Base-by-base conservation (phyloP, 2,113 vertebrate species). In the Tragelaphus scriptus region DNA sequence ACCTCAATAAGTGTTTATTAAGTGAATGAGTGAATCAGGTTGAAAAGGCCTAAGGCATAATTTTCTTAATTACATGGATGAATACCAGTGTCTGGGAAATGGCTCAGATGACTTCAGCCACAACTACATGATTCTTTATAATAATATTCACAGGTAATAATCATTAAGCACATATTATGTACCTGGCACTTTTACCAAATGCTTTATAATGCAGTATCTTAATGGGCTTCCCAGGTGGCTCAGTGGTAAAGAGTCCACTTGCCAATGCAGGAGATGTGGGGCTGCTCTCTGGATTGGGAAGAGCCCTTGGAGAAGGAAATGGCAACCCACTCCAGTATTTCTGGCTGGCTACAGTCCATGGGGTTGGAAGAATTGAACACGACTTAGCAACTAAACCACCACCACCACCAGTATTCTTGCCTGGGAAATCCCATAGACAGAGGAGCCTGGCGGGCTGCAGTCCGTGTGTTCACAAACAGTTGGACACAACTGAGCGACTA, bases 1-100 rank as follows among this genome's bases (percentile, higher is more conserved):
- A 90, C 30, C 26, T 90, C 53, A 15, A 1, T 51, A 19, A 28
- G 17, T 53, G 44, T 55, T 89, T 82, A 47, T 89, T 92, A 59
- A 77, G 40, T 79, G 85, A 84, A n/a, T 63, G 56, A 51, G 26
- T 10, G 25, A 90, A 85, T 71, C 85, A 44, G 61, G 26, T 2
- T 21, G 58, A 71, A 59, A 79, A 90, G 58, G 58, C 91, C 61
- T 10, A 32, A 84, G 92, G 71, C 85, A n/a, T 87, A 53, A 90
- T 61, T 94, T 88, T 88, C 93, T 84, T 94, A 85, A 90, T 63
- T 61, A 40, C n/a, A 19, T 30, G 16, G 21, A 23, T 47, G 56
- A 94, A 71, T 85, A 88, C 51, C 75, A 71, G 26, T 80, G 55
- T 94, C 95, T 85, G 71, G 47, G 77, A 97, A 92, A 63, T 36